A percentile compares a stretch with the other conserved stretches of the same genome.
These are phyloP conservation scores for Cynopterus sphinx DNA, from an alignment of 2,797 vertebrate genomes.

Conservation along the genomic window DNA sequence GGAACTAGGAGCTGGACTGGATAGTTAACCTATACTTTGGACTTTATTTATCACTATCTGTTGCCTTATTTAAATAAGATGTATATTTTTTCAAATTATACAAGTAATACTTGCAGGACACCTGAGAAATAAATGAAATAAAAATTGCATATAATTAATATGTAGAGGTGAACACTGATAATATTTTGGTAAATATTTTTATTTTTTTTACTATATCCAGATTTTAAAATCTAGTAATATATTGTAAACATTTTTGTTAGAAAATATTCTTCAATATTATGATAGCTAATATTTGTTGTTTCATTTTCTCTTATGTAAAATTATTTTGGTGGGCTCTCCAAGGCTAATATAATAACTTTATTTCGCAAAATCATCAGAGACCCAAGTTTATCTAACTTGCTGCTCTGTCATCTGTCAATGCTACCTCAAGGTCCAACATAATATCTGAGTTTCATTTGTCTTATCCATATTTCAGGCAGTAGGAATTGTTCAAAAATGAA, in stretches of 20 bases:
- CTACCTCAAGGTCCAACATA: background rate
- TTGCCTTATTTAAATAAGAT: constrained; percentile 1
- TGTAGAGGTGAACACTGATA: background rate
- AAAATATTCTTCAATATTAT: background rate
- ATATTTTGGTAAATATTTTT: background rate
- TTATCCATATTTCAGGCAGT: background rate
- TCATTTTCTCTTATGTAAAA: background rate
- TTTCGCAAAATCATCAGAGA: background rate
- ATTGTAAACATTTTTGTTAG: background rate
- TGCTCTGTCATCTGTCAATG: background rate
- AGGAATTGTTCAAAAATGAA: background rate
- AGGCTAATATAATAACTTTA: background rate
- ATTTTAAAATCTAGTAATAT: constrained; percentile 14
- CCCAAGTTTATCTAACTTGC: background rate
- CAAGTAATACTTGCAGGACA: background rate
- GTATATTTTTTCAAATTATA: background rate
- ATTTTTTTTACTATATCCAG: background rate
- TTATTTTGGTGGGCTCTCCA: background rate
- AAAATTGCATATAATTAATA: background rate
- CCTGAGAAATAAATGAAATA: background rate
- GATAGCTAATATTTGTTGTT: constrained; percentile 15
- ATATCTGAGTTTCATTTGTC: background rate
- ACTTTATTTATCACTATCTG: background rate
- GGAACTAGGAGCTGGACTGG: background rate
- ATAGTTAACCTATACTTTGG: background rate